Conservation (phyloP, 2,888 invertebrate species). For the Athripsodes cinereus region DNA sequence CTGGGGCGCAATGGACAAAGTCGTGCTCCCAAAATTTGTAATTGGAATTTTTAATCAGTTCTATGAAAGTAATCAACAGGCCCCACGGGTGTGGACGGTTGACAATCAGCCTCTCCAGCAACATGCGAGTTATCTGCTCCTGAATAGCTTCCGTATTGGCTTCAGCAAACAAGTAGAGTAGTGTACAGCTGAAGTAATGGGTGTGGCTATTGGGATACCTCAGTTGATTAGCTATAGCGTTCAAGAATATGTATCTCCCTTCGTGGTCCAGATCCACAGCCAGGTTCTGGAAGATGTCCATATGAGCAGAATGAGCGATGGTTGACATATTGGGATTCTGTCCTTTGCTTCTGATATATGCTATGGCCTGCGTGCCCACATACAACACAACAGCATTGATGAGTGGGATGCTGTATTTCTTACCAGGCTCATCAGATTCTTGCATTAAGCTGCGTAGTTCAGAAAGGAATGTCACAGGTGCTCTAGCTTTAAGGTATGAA, state of each 20-base stretch:
- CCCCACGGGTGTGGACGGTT: slow-evolving; percentile 99
- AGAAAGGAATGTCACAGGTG: slow-evolving; percentile 92
- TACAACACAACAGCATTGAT: slow-evolving; percentile 97
- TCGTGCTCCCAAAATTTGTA: slow-evolving; percentile 99
- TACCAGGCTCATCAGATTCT: slow-evolving; percentile 81
- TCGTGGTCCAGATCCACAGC: slow-evolving; percentile 97
- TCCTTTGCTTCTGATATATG: slow-evolving; percentile 83
- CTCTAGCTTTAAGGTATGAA: slow-evolving; percentile 88
- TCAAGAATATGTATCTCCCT: slow-evolving; percentile 95
- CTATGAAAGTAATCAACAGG: slow-evolving; percentile 95
- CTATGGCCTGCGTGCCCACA: slow-evolving; percentile 95
- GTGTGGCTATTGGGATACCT: slow-evolving; percentile 99
- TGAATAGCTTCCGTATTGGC: slow-evolving; percentile 97
- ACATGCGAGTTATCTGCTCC: slow-evolving; percentile 94
- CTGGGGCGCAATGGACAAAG: slow-evolving; percentile 98
- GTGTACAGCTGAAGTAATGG: slow-evolving; percentile 97
- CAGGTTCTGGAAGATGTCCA: slow-evolving; percentile 99
- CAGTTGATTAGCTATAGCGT: slow-evolving; percentile 97
- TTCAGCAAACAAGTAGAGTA: slow-evolving; percentile 95
- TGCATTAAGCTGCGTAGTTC: slow-evolving; percentile 88
- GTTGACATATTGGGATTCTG: slow-evolving; percentile 93
- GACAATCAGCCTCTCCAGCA: slow-evolving; percentile 94
- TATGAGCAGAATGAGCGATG: slow-evolving; percentile 97
- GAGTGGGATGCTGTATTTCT: slow-evolving; percentile 89
- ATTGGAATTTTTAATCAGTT: slow-evolving; percentile 95